These are phyloP conservation scores for Candidula unifasciata DNA, from an alignment of 2,888 invertebrate genomes.

Conservation along the genomic window DNA sequence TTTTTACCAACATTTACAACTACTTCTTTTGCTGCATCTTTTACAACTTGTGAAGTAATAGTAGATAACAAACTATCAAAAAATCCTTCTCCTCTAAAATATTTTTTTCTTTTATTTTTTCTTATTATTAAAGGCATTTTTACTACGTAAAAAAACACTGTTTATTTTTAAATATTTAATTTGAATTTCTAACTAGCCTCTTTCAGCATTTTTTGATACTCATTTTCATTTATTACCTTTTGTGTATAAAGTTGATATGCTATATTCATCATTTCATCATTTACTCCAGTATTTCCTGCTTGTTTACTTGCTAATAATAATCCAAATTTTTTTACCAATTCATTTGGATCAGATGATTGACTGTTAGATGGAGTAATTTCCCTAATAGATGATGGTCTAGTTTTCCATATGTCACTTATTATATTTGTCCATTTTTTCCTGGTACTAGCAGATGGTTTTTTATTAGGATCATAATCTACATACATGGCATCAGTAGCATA, in stretches of 20 bases:
- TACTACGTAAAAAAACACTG: too few species aligned
- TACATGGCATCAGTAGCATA: neutral
- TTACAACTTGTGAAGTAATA: neutral
- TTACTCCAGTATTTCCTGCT: neutral
- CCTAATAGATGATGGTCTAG: neutral
- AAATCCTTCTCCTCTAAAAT: neutral
- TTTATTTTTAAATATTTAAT: neutral
- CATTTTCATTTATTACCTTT: neutral
- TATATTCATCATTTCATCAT: neutral
- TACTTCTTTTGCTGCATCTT: slow-evolving; percentile 15
- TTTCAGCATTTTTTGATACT: neutral
- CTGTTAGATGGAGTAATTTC: too few species aligned
- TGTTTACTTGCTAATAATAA: neutral
- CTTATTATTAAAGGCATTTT: slow-evolving; percentile 5
- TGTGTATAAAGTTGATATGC: neutral
- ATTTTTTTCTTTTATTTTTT: neutral
- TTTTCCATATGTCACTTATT: neutral
- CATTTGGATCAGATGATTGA: neutral
- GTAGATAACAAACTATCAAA: neutral
- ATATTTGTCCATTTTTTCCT: neutral
- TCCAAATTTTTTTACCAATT: neutral
- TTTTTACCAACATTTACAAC: neutral
- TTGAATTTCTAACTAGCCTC: neutral
- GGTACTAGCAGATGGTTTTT: neutral
- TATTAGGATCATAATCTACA: too few species aligned